These are phyloP conservation scores for Clusia tigrina DNA, from an alignment of 2,888 invertebrate genomes.

Conservation along the genomic window DNA sequence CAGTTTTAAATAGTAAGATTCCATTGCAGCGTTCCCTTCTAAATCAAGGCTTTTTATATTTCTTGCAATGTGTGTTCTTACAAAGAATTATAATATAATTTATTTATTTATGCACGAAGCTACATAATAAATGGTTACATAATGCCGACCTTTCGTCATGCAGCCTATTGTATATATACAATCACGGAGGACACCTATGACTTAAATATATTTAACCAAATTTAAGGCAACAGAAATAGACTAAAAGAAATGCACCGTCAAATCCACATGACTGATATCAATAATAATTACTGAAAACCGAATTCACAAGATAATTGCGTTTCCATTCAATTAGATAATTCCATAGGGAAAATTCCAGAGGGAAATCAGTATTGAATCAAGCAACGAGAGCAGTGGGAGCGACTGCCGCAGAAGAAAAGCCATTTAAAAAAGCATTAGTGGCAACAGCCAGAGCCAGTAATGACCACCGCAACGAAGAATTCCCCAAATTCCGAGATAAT, in stretches of 20 bases:
- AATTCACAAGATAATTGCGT: conserved; percentile 55
- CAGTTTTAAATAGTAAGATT: too few species aligned
- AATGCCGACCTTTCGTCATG: too few species aligned
- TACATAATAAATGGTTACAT: too few species aligned
- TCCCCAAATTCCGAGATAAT: conserved; percentile 13
- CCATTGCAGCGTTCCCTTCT: too few species aligned
- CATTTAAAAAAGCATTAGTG: conserved; percentile 53
- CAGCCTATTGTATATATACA: too few species aligned
- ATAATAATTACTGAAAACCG: conserved; percentile 56
- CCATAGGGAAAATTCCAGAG: conserved; percentile 39
- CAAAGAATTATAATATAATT: too few species aligned
- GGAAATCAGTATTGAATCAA: not conserved
- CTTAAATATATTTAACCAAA: too few species aligned
- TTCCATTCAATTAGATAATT: conserved; percentile 54
- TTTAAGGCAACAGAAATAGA: not conserved
- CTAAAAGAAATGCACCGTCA: not conserved
- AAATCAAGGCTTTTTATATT: too few species aligned
- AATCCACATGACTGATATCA: conserved; percentile 45
- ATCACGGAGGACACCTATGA: too few species aligned
- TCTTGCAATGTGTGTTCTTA: too few species aligned
- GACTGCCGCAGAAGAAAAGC: conserved; percentile 31
- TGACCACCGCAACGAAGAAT: conserved; percentile 4
- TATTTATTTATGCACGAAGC: too few species aligned
- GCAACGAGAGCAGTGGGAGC: not conserved
- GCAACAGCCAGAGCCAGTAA: conserved; percentile 4